Base-by-base conservation (phyloP, 2,797 vertebrate species). In the Lacerta bilineata region DNA sequence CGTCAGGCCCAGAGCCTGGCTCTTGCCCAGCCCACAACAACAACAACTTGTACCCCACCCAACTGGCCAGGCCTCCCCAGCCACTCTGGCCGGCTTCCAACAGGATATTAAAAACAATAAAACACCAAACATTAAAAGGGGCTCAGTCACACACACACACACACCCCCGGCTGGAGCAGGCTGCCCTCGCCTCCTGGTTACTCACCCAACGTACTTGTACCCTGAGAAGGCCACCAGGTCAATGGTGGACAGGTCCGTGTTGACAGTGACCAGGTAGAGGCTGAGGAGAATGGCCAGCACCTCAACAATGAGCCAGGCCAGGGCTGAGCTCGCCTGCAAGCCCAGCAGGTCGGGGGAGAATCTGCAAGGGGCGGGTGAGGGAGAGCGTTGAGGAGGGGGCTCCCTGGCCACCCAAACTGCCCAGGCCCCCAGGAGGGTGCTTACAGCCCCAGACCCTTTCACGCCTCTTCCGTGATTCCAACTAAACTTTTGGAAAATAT, bases 141-240 rank as follows among this genome's bases (percentile, higher is more conserved):
- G 50, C 50, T 55, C 17, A 8, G 2, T 1, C 11, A 1, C 11
- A 33, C 33, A 33, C 33, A 33, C 33, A 33, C 33, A 33, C 33
- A 33, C 33, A 33, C 11, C 41, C n/a, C 1, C 8, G 20, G 3
- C 1, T 0, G 23, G 50, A 27, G 2, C 61, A n/a, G 9, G 3
- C 8, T 2, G 17, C 1, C 15, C 33, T 15, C 5, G 10, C 33
- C 82, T 33, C 33, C 17, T 8, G 5, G 69, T 17, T n/a, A 95
- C 97, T 95, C 93, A 99, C 98, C 98, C 98, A 0, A 99, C 98
- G 13, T 99, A 99, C 97, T 99, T 99, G 95, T 99, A 99, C 75
- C 98, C 98, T 29, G 98, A 95, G 93, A 98, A 98, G 50, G 98
- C 98, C 25, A 99, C 94, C 78, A 99, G 96, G 94, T 99, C 98